These are phyloP conservation scores for Clistopyga incitator DNA, from an alignment of 2,888 invertebrate species.

Conservation along the genomic window DNA sequence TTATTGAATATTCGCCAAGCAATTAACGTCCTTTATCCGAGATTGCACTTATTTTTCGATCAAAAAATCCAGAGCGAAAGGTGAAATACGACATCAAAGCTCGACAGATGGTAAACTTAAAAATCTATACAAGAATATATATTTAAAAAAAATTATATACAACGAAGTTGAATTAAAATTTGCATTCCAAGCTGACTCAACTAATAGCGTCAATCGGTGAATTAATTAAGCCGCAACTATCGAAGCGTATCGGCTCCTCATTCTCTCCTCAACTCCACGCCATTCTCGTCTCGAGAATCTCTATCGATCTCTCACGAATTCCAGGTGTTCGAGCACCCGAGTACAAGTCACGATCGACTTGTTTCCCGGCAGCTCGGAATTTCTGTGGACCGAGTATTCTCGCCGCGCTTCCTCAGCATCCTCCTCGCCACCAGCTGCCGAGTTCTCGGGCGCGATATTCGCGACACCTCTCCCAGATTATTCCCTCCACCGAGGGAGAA, in stretches of 20 bases:
- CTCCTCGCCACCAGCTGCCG: not conserved
- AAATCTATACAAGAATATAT: too few species aligned
- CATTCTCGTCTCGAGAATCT: not conserved
- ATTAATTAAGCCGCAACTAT: not conserved
- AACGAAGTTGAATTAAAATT: too few species aligned
- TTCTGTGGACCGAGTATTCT: constrained; percentile 13
- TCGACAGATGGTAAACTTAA: too few species aligned
- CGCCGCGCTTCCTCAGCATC: not conserved
- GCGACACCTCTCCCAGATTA: constrained; percentile 47
- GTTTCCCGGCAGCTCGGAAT: constrained; percentile 38
- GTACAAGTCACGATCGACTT: constrained; percentile 51
- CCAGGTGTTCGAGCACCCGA: constrained; percentile 10
- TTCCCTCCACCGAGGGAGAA: constrained; percentile 20
- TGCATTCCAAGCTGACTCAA: not conserved
- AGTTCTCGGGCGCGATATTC: constrained; percentile 2
- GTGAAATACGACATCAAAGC: too few species aligned
- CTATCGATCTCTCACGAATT: constrained; percentile 31
- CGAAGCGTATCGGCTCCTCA: not conserved
- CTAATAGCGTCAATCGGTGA: not conserved
- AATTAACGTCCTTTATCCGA: not conserved
- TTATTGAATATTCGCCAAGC: not conserved
- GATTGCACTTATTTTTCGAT: not conserved
- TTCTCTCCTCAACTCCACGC: not conserved
- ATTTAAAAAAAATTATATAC: too few species aligned
- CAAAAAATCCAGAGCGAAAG: too few species aligned